Percentiles rank a stretch among this genome's conserved stretches.
phyloP scores from a whole-genome alignment of 2,888 invertebrate genomes.

The Syrphus vitripennis region DNA sequence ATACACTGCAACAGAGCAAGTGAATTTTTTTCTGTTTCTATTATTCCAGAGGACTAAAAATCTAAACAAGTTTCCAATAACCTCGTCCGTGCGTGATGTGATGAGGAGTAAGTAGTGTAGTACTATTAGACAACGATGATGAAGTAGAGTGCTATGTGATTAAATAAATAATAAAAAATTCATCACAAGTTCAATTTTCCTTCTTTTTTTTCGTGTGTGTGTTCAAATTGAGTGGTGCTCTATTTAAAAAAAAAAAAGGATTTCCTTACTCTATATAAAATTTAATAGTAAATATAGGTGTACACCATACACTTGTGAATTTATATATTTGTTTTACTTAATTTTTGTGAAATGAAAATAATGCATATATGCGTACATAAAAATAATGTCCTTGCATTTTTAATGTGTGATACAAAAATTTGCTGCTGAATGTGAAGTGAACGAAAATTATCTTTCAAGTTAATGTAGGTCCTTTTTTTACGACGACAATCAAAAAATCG shows the following conservation, averaged over 20 bases:
- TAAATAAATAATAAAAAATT: neutral
- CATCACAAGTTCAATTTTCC: neutral
- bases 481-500: conserved; percentile 31
- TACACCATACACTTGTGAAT: neutral
- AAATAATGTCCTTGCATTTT: conserved; percentile 19
- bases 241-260: neutral
- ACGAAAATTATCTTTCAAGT: conserved; percentile 1
- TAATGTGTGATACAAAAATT: conserved; percentile 3
- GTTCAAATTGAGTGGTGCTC: neutral
- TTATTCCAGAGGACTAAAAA: conserved; percentile 34
- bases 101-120: conserved; percentile 11
- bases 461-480: conserved; percentile 37
- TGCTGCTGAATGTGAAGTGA: neutral
- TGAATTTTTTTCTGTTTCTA: conserved; percentile 22
- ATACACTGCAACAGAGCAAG: conserved; percentile 59
- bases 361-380: neutral
- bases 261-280: neutral
- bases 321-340: neutral
- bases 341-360: neutral
- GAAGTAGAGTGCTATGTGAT: neutral
- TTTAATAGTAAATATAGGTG: neutral
- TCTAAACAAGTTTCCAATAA: conserved; percentile 51
- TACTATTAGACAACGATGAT: conserved; percentile 8
- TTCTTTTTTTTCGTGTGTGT: neutral
- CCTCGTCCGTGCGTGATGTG: conserved; percentile 14